A percentile compares a stretch with the other conserved stretches of the same genome.
phyloP scores from a whole-genome alignment of 1,140 invertebrate genomes.

The Drosophila neocordata region DNA sequence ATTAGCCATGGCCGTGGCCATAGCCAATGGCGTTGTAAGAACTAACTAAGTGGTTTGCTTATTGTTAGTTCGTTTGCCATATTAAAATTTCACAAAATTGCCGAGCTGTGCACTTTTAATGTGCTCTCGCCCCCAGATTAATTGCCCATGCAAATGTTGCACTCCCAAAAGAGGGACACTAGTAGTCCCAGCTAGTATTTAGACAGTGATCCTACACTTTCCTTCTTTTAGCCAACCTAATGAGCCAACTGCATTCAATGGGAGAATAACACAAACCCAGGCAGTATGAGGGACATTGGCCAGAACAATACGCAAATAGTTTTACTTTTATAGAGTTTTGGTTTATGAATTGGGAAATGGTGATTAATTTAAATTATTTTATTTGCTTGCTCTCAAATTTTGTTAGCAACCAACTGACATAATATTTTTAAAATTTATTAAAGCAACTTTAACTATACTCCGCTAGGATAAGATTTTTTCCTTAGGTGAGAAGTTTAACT shows the following conservation, averaged over 20 bases:
- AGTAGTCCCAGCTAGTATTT: not conserved
- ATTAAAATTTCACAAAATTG: conserved; percentile 73
- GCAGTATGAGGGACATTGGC: not conserved
- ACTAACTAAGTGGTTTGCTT: conserved; percentile 76
- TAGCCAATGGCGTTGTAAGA: conserved; percentile 22
- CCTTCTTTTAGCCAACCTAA: not conserved
- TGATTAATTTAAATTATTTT: conserved; percentile 9
- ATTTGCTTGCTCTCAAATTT: not conserved
- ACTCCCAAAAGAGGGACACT: conserved; percentile 9
- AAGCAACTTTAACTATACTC: too few relatives aligned
- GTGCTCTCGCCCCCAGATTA: conserved; percentile 58
- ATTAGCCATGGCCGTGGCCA: conserved; percentile 62
- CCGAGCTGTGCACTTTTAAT: conserved; percentile 50
- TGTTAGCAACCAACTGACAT: not conserved
- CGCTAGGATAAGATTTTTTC: too few relatives aligned
- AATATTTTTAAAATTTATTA: not conserved
- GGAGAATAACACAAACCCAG: not conserved
- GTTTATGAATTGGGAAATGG: conserved; percentile 1
- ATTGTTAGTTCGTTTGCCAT: conserved; percentile 68
- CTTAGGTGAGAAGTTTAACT: too few relatives aligned
- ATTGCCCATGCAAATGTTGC: conserved; percentile 73
- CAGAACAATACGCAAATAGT: not conserved
- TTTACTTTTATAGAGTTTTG: conserved; percentile 1
- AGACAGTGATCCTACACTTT: conserved; percentile 17
- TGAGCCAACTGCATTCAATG: conserved; percentile 11